phyloP scores from a whole-genome alignment of 1,140 invertebrate species.

The Lordiphosa collinella region DNA sequence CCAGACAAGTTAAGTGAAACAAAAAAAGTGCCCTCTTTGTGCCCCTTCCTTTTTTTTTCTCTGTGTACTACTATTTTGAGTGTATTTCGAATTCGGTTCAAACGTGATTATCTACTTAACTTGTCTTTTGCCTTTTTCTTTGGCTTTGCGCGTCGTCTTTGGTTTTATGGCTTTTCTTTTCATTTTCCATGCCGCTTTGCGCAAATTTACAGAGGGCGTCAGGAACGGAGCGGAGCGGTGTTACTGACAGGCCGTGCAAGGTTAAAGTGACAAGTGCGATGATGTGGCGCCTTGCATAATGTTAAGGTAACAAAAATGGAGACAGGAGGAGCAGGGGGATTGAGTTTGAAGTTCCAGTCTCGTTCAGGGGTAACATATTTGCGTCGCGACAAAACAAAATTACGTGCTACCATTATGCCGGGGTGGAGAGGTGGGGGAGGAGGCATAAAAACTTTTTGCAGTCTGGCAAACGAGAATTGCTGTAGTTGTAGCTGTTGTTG shows the following conservation, averaged over 20 bases:
- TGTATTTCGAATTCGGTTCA: slow-evolving; percentile 1
- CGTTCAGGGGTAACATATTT: slow-evolving; percentile 68
- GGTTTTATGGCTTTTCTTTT: slow-evolving; percentile 78
- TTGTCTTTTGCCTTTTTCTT: slow-evolving; percentile 32
- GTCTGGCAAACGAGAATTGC: slow-evolving; percentile 43
- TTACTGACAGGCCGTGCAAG: slow-evolving; percentile 68
- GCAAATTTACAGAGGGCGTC: slow-evolving; percentile 58
- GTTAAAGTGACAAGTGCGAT: slow-evolving; percentile 76
- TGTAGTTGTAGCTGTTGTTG: slow-evolving; percentile 17
- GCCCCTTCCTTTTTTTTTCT: no score
- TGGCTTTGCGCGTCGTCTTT: slow-evolving; percentile 70
- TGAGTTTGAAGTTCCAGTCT: slow-evolving; percentile 4
- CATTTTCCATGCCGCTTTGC: slow-evolving; percentile 75
- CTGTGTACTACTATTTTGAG: not conserved
- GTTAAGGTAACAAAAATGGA: slow-evolving; percentile 42
- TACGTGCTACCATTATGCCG: slow-evolving; percentile 48
- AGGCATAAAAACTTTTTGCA: slow-evolving; percentile 66
- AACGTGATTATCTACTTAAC: not conserved
- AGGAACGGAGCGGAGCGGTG: not conserved
- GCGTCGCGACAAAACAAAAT: slow-evolving; percentile 76
- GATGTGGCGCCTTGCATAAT: slow-evolving; percentile 71
- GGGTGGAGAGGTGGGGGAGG: not conserved
- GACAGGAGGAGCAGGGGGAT: not conserved
- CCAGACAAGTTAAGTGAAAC: no score
- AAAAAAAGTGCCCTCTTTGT: no score